Percentiles rank a stretch among this genome's conserved stretches.
phyloP scores from a whole-genome alignment of 2,113 vertebrate genomes.

The Cheirogaleus medius region DNA sequence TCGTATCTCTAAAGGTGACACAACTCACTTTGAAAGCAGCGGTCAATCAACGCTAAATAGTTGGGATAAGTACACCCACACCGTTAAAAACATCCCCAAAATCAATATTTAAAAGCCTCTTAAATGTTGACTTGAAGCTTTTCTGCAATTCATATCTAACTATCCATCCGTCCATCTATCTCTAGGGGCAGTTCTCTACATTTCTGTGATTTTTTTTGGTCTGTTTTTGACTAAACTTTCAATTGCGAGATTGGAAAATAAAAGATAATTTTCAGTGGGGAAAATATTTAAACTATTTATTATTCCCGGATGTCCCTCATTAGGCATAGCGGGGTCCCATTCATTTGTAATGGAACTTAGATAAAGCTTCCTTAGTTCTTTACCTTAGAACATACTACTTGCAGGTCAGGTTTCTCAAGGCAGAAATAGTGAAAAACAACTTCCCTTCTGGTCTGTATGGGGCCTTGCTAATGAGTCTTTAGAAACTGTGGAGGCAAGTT shows the following conservation, averaged over 20 bases:
- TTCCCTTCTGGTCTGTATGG: background rate
- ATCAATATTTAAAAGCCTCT: slow-evolving; percentile 41
- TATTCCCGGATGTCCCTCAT: background rate
- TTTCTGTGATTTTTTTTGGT: background rate
- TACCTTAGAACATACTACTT: background rate
- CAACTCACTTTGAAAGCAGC: background rate
- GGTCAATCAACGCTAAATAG: background rate
- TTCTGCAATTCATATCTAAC: background rate
- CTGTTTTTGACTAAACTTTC: background rate
- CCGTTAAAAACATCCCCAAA: background rate
- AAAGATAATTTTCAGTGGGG: background rate
- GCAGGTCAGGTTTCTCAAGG: background rate
- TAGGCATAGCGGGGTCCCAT: background rate
- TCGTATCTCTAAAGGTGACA: background rate
- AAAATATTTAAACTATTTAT: background rate
- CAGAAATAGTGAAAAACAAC: background rate
- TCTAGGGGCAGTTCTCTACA: background rate
- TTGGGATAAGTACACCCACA: background rate
- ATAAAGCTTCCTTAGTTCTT: background rate
- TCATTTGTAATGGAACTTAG: background rate
- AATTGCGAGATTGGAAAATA: background rate
- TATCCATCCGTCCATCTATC: background rate
- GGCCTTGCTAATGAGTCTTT: background rate
- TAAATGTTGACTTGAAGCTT: background rate
- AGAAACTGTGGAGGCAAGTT: background rate